Evolutionary conservation across 2,888 invertebrate species (phyloP).

Genomic region (Bembecia ichneumoniformis): DNA sequence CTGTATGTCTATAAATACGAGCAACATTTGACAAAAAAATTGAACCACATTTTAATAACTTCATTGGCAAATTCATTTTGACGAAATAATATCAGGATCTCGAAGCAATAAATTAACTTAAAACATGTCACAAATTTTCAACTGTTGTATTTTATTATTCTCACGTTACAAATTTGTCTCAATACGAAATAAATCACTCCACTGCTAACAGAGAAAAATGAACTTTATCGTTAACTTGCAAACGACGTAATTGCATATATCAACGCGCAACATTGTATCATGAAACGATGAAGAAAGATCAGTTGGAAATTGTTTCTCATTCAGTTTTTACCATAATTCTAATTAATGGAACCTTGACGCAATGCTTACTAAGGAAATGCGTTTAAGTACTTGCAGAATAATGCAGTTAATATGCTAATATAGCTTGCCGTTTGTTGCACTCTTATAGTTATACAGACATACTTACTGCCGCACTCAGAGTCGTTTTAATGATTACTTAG

Average conservation of each 20-base stretch:
- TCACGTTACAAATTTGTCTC: constrained; percentile 1
- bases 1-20: too few species aligned
- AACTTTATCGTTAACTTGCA: constrained; percentile 1
- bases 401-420: too few species aligned
- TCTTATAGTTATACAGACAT: too few species aligned
- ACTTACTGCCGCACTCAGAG: too few species aligned
- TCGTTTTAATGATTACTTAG: too few species aligned
- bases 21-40: too few species aligned
- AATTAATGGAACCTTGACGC: constrained; percentile 8
- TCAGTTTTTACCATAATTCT: constrained; percentile 11
- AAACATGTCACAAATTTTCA: background rate
- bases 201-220: background rate
- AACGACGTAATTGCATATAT: too few species aligned
- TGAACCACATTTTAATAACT: too few species aligned
- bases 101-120: background rate
- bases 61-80: too few species aligned
- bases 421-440: too few species aligned
- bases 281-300: constrained; percentile 13
- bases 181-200: background rate
- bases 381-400: too few species aligned
- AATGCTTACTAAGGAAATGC: background rate
- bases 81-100: too few species aligned
- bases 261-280: constrained; percentile 14
- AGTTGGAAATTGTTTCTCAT: constrained; percentile 13
- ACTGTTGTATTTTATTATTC: background rate